Percentiles rank a stretch among this genome's conserved stretches.
Conservation (phyloP, 2,113 vertebrate genomes). For the Catagonus wagneri region DNA sequence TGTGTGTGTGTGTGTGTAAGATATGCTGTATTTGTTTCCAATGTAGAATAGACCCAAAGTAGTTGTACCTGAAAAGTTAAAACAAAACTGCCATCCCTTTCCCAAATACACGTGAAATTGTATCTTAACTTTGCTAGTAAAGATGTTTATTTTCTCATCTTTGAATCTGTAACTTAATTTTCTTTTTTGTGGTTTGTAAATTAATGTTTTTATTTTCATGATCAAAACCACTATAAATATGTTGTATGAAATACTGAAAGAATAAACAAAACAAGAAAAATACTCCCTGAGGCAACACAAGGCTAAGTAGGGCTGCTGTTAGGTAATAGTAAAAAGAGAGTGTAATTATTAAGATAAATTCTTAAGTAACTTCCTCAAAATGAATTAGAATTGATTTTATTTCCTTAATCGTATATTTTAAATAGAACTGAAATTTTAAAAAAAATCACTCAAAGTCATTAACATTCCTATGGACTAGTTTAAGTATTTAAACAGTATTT, state of each 20-base stretch:
- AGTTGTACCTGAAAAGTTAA: neutral
- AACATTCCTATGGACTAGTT: slow-evolving; percentile 37
- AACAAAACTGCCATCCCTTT: neutral
- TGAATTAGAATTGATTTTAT: slow-evolving; percentile 60
- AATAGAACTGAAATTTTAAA: neutral
- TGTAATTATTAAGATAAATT: slow-evolving; percentile 18
- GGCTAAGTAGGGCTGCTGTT: neutral
- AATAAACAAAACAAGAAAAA: slow-evolving; percentile 28
- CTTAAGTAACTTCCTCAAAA: slow-evolving; percentile 28
- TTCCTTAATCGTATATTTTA: slow-evolving; percentile 59
- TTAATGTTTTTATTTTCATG: slow-evolving; percentile 26
- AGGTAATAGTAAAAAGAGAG: slow-evolving; percentile 11
- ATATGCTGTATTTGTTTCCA: neutral
- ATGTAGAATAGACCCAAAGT: neutral
- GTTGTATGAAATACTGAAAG: slow-evolving; percentile 28
- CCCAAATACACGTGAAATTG: neutral
- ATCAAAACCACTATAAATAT: slow-evolving; percentile 33
- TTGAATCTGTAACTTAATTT: slow-evolving; percentile 51
- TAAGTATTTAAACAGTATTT: slow-evolving; percentile 53
- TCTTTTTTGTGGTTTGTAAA: slow-evolving; percentile 49
- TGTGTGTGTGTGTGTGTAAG: neutral
- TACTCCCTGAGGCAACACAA: neutral
- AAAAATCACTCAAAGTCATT: neutral
- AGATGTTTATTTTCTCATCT: slow-evolving; percentile 11
- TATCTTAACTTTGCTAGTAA: slow-evolving; percentile 48